Percentiles rank a stretch among this genome's conserved stretches.
Evolutionary conservation across 2,888 invertebrate genomes (phyloP).

Genomic region (Phrixothrix hirtus): DNA sequence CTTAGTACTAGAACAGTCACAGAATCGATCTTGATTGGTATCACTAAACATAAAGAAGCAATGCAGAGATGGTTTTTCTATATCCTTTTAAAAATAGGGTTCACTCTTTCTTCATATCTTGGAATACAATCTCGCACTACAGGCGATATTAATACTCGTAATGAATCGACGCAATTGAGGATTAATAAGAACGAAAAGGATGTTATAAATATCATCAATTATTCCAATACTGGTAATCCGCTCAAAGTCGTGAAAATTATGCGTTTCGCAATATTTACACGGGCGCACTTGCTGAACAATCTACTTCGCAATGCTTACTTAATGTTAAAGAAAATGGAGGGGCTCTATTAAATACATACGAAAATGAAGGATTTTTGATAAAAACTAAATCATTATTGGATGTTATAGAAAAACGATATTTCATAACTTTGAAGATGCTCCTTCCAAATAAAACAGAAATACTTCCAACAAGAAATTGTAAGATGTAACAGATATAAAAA

Average conservation of each 20-base stretch:
- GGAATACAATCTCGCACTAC: conserved; percentile 9
- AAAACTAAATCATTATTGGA: too few species aligned
- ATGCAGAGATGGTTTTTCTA: conserved; percentile 38
- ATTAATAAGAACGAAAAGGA: too few species aligned
- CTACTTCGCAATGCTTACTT: conserved; percentile 6
- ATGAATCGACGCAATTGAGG: too few species aligned
- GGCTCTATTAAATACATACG: too few species aligned
- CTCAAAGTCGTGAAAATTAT: not conserved
- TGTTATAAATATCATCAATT: too few species aligned
- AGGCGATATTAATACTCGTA: conserved; percentile 26
- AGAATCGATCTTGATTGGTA: conserved; percentile 41
- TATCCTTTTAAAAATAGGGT: conserved; percentile 32
- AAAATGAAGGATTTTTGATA: too few species aligned
- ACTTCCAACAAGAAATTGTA: conserved; percentile 22
- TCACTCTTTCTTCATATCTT: conserved; percentile 11
- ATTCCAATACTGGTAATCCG: conserved; percentile 29
- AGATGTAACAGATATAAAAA: conserved; percentile 21
- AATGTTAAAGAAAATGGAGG: conserved; percentile 11
- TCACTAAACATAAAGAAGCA: conserved; percentile 40
- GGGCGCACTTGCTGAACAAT: conserved; percentile 8
- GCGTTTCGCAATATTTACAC: conserved; percentile 22
- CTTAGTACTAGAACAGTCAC: too few species aligned
- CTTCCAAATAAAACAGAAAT: conserved; percentile 7
- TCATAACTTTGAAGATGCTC: conserved; percentile 14
- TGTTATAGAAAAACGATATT: conserved; percentile 18